Percentiles rank a stretch among this genome's conserved stretches.
These are phyloP conservation scores for Athene noctua DNA, from an alignment of 2,113 vertebrate genomes.

Conservation along the genomic window DNA sequence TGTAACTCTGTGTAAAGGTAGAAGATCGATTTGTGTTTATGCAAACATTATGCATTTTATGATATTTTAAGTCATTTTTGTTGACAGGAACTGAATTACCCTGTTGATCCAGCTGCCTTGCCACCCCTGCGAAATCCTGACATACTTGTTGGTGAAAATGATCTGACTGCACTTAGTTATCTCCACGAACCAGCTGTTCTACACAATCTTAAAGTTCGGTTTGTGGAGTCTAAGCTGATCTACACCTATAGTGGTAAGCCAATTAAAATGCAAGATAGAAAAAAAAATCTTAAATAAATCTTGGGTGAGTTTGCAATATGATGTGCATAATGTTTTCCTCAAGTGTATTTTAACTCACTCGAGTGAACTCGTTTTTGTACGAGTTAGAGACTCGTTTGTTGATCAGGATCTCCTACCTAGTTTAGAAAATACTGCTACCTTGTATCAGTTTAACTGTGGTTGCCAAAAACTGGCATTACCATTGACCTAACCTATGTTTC, in stretches of 20 bases:
- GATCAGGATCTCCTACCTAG: neutral
- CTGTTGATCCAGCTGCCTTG: slow-evolving; percentile 78
- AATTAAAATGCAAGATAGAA: neutral
- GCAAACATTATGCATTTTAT: neutral
- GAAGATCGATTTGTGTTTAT: neutral
- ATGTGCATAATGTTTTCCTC: neutral
- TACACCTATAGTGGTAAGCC: slow-evolving; percentile 95
- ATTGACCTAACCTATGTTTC: neutral
- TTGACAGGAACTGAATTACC: slow-evolving; percentile 78
- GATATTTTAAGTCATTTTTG: neutral
- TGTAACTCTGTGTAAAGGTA: neutral
- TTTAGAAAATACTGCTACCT: neutral
- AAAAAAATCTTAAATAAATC: neutral
- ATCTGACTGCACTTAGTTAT: slow-evolving; percentile 97
- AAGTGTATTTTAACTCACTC: neutral
- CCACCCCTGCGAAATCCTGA: slow-evolving; percentile 94
- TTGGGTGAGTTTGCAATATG: neutral
- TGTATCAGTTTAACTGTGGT: neutral
- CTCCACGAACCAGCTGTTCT: slow-evolving; percentile 95
- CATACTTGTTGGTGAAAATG: slow-evolving; percentile 97
- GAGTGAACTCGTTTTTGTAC: neutral
- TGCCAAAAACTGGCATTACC: neutral
- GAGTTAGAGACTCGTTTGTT: neutral
- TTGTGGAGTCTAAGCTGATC: slow-evolving; percentile 94
- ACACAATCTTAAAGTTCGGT: slow-evolving; percentile 93